Evolutionary conservation across 2,113 vertebrate genomes (phyloP).

Genomic region (Antechinus flavipes): DNA sequence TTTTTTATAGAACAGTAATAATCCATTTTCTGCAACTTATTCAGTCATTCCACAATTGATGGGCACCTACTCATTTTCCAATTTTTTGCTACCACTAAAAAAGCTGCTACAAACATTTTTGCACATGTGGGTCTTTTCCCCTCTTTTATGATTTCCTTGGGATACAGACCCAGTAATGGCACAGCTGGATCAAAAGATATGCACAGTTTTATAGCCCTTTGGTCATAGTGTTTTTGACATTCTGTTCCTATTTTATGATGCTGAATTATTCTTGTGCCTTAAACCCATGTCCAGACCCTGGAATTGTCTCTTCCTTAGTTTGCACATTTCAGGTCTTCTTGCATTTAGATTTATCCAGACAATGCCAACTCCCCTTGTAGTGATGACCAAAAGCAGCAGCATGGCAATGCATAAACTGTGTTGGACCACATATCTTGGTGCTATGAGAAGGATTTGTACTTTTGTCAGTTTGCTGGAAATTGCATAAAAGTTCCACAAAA

Average conservation of each 20-base stretch:
- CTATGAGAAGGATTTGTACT: neutral
- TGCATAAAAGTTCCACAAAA: neutral
- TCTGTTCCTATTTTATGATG: neutral
- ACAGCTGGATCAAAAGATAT: no score
- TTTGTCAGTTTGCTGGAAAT: neutral
- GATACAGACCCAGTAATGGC: no score
- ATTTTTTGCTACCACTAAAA: no score
- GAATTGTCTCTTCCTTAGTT: neutral
- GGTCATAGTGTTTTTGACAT: neutral
- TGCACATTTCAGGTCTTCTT: neutral
- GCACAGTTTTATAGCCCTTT: no score
- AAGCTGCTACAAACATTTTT: no score
- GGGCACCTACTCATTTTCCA: no score
- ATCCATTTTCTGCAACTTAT: no score
- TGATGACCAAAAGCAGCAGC: neutral
- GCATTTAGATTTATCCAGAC: neutral
- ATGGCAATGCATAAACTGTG: neutral
- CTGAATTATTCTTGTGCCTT: neutral
- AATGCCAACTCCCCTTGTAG: neutral
- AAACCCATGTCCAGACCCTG: neutral
- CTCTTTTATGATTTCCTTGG: no score
- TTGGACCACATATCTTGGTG: neutral
- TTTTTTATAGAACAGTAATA: no score
- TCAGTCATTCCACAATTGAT: no score
- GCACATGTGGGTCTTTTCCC: no score